A percentile compares a stretch with the other conserved stretches of the same genome.
phyloP scores from a whole-genome alignment of 64 coral and sea anemone genomes.

The Hydrozoanthus tunicans region DNA sequence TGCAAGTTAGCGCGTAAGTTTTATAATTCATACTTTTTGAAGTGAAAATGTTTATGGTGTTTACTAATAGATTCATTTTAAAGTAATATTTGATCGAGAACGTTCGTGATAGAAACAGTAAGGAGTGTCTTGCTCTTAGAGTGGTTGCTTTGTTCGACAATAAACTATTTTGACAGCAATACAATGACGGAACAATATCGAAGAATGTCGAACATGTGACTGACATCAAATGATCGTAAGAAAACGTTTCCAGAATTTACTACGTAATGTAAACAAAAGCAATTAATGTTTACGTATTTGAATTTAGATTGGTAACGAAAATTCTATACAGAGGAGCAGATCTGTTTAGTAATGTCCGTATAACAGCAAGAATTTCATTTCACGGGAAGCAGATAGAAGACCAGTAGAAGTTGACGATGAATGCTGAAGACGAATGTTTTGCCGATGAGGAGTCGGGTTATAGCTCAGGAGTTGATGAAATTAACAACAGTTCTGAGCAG shows the following conservation, averaged over 20 bases:
- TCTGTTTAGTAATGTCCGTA: background rate
- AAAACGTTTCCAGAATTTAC: background rate
- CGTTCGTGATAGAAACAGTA: background rate
- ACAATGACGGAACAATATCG: slow-evolving; percentile 1
- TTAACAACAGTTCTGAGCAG: background rate
- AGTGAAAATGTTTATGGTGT: no score
- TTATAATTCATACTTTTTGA: no score
- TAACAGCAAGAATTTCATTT: background rate
- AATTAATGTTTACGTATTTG: background rate
- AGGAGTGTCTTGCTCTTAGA: background rate
- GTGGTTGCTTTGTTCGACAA: background rate
- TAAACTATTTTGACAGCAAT: background rate
- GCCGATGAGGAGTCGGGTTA: slow-evolving; percentile 40
- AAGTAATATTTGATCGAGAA: background rate
- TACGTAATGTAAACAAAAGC: background rate
- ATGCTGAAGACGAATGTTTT: slow-evolving; percentile 26
- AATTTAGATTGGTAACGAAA: background rate
- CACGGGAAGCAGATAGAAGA: background rate
- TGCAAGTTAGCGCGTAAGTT: no score
- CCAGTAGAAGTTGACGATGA: background rate
- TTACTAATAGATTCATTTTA: no score
- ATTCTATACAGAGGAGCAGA: no score
- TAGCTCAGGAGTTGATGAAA: slow-evolving; percentile 15
- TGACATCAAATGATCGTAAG: background rate
- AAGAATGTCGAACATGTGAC: background rate